Conservation (phyloP, 2,797 vertebrate species). For the Anabas testudineus region DNA sequence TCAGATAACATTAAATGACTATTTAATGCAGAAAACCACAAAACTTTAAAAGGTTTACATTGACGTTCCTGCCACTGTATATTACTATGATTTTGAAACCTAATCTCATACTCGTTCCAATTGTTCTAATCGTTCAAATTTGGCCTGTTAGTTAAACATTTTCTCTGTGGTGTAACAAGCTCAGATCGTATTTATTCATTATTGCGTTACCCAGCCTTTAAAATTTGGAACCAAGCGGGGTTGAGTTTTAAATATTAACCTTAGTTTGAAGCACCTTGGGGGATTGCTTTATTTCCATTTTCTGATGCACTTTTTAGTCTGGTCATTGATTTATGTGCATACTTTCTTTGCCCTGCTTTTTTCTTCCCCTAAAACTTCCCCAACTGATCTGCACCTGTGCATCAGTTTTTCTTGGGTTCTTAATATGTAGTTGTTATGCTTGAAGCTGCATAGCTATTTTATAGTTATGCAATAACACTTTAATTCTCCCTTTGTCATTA, state of each 20-base stretch:
- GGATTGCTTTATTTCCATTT: background rate
- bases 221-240: background rate
- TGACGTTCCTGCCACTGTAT: too few relatives aligned
- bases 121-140: too few relatives aligned
- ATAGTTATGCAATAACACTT: slow-evolving; percentile 22
- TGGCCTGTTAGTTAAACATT: too few relatives aligned
- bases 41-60: too few relatives aligned
- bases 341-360: slow-evolving; percentile 13
- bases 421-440: slow-evolving; percentile 1
- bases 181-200: too few relatives aligned
- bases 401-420: slow-evolving; percentile 2
- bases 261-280: background rate
- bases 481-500: slow-evolving; percentile 36
- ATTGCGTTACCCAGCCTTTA: too few relatives aligned
- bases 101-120: too few relatives aligned
- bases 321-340: background rate
- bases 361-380: background rate
- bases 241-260: slow-evolving; percentile 3
- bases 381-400: slow-evolving; percentile 1
- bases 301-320: background rate
- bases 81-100: too few relatives aligned
- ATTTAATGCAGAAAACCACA: too few relatives aligned
- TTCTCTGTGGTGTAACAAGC: too few relatives aligned
- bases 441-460: slow-evolving; percentile 17
- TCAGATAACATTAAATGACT: too few relatives aligned